Conservation (phyloP, 2,888 invertebrate genomes). For the Clunio marinus region DNA sequence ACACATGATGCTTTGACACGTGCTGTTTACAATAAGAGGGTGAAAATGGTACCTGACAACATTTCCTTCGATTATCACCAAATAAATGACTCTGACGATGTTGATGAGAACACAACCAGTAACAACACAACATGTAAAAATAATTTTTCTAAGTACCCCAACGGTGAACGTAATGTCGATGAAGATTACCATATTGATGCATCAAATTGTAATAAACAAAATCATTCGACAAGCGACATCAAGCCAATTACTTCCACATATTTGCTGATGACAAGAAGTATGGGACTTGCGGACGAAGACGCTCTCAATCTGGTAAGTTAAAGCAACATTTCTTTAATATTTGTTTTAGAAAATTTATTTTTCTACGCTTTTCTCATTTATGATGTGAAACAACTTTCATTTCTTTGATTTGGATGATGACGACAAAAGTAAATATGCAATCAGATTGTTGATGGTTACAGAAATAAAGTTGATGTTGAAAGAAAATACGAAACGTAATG, state of each 20-base stretch:
- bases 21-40: background rate
- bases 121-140: constrained; percentile 31
- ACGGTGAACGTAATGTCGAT: constrained; percentile 14
- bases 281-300: constrained; percentile 62
- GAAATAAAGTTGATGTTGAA: constrained; percentile 12
- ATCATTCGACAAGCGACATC: constrained; percentile 45
- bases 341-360: no score
- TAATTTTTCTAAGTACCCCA: constrained; percentile 10
- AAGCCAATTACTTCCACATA: constrained; percentile 88
- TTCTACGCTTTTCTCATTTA: no score
- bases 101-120: background rate
- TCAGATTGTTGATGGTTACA: background rate
- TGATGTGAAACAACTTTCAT: no score
- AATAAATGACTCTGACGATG: background rate
- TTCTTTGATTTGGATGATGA: no score
- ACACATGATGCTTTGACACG: background rate
- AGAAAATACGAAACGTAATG: constrained; percentile 1
- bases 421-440: background rate
- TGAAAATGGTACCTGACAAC: constrained; percentile 8
- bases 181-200: constrained; percentile 26
- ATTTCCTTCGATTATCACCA: background rate
- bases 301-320: constrained; percentile 59
- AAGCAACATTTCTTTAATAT: constrained; percentile 36
- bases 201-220: constrained; percentile 2
- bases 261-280: constrained; percentile 74